These are phyloP conservation scores for Pluvialis apricaria DNA, from an alignment of 2,113 vertebrate species.

Conservation along the genomic window DNA sequence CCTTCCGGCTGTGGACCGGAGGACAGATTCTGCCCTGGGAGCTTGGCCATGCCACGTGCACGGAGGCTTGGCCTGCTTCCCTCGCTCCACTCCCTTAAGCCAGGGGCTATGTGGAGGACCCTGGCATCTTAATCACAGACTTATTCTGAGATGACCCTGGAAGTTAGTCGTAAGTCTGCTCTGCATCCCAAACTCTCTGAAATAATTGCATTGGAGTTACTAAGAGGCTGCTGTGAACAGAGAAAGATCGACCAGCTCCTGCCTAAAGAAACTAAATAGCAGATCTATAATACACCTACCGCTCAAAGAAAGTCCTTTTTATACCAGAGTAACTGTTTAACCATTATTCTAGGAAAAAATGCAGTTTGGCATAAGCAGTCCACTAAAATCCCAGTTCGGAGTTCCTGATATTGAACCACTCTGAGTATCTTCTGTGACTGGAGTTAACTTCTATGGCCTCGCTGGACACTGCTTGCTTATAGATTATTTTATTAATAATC, in stretches of 20 bases:
- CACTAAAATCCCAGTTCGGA: not conserved
- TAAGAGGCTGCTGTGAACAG: no score
- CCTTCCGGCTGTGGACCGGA: not conserved
- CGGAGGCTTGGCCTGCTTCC: not conserved
- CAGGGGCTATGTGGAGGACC: no score
- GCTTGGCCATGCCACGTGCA: fast-evolving
- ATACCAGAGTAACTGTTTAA: not conserved
- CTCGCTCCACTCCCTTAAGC: no score
- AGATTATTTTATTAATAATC: not conserved
- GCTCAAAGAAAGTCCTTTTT: not conserved
- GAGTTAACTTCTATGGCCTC: not conserved
- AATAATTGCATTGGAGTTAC: no score
- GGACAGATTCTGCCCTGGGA: not conserved
- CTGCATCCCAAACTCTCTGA: no score
- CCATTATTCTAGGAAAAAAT: not conserved
- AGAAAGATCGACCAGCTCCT: no score
- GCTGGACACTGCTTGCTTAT: not conserved
- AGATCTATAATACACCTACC: no score
- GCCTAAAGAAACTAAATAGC: no score
- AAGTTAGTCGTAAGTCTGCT: no score
- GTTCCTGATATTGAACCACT: not conserved
- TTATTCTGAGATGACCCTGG: no score
- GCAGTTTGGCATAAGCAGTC: not conserved
- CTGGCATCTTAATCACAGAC: no score
- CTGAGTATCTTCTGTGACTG: not conserved